Evolutionary conservation across 2,797 vertebrate species (phyloP).

Genomic region (Bryconaethiops microstoma): DNA sequence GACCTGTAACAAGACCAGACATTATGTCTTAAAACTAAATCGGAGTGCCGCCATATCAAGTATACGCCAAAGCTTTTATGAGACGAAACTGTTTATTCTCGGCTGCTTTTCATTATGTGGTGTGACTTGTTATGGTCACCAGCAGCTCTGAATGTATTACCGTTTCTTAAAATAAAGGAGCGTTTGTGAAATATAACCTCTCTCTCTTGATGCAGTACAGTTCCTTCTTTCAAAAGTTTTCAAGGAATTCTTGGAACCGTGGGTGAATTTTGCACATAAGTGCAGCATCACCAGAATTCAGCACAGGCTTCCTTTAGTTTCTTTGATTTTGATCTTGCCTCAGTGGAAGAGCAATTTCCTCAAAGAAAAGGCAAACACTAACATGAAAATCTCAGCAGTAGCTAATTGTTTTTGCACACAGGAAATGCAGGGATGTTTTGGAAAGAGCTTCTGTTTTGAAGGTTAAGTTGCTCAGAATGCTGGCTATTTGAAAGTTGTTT

Average conservation of each 20-base stretch:
- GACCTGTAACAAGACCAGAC: slow-evolving; percentile 18
- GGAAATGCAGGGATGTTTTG: slow-evolving; percentile 19
- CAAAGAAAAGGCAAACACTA: slow-evolving; percentile 23
- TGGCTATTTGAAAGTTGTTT: neutral
- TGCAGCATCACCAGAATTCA: neutral
- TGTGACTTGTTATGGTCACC: neutral
- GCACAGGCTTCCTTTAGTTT: slow-evolving; percentile 27
- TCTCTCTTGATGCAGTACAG: slow-evolving; percentile 21
- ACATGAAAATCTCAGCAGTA: slow-evolving; percentile 5
- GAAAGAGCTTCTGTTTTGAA: neutral
- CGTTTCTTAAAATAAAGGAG: slow-evolving; percentile 9
- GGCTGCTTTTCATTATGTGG: neutral
- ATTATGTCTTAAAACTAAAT: slow-evolving; percentile 19
- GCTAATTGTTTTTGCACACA: slow-evolving; percentile 20
- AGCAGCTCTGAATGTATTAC: neutral
- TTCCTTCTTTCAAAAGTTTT: slow-evolving; percentile 43
- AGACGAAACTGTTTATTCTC: neutral
- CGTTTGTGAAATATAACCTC: slow-evolving; percentile 13
- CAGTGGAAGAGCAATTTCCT: slow-evolving; percentile 25
- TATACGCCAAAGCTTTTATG: slow-evolving; percentile 10
- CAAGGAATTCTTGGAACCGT: slow-evolving; percentile 37
- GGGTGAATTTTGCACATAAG: slow-evolving; percentile 11
- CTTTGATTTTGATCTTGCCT: slow-evolving; percentile 37
- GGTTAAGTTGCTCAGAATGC: neutral
- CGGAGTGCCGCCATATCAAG: neutral